Evolutionary conservation across 2,797 vertebrate genomes (phyloP).

Genomic region (Euphonia xanthogaster): DNA sequence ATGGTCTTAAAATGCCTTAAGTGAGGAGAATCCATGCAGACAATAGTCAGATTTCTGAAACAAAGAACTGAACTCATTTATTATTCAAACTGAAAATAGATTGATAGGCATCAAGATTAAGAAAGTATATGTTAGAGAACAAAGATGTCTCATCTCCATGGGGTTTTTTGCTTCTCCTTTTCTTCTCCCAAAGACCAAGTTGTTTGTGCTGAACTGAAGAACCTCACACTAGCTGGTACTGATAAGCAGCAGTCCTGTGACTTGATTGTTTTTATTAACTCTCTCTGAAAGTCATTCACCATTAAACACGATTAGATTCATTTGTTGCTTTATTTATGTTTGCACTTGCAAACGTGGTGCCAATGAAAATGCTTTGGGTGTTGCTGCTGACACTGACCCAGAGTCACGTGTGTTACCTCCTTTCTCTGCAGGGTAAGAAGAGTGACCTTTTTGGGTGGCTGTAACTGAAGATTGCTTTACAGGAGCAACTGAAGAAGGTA

Average conservation of each 20-base stretch:
- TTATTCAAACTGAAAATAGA: slow-evolving; percentile 71
- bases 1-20: slow-evolving; percentile 44
- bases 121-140: slow-evolving; percentile 62
- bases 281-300: slow-evolving; percentile 59
- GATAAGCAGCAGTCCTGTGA: slow-evolving; percentile 60
- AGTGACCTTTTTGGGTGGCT: slow-evolving; percentile 83
- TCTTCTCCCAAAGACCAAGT: slow-evolving; percentile 25
- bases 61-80: slow-evolving; percentile 66
- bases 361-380: slow-evolving; percentile 50
- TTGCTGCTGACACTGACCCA: slow-evolving; percentile 56
- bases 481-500: slow-evolving; percentile 91
- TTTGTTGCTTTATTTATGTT: slow-evolving; percentile 64
- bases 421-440: slow-evolving; percentile 87
- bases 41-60: slow-evolving; percentile 68
- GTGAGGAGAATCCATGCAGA: slow-evolving; percentile 49
- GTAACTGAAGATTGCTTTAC: slow-evolving; percentile 89
- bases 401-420: slow-evolving; percentile 74
- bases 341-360: slow-evolving; percentile 52
- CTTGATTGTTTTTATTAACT: slow-evolving; percentile 72
- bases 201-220: slow-evolving; percentile 61
- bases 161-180: background rate
- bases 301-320: slow-evolving; percentile 45
- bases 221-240: slow-evolving; percentile 39
- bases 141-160: slow-evolving; percentile 61
- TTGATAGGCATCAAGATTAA: slow-evolving; percentile 61